Conservation (phyloP, 2,113 vertebrate species). For the Illadopsis cleaveri region DNA sequence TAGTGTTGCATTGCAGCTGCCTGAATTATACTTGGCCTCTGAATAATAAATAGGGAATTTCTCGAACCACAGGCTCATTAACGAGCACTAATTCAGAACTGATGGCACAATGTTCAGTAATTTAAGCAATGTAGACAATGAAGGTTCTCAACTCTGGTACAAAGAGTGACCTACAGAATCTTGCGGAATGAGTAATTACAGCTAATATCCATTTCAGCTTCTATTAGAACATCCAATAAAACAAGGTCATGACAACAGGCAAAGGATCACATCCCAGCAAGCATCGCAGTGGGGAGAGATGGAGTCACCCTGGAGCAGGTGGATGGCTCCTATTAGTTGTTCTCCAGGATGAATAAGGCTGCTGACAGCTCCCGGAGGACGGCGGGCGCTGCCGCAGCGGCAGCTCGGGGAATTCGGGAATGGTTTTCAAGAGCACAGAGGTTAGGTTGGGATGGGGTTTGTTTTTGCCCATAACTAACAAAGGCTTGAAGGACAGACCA, state of each 20-base stretch:
- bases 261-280: constrained; percentile 60
- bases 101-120: constrained; percentile 74
- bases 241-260: constrained; percentile 72
- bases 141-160: constrained; percentile 75
- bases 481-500: not conserved
- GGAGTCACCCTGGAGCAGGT: constrained; percentile 69
- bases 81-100: constrained; percentile 78
- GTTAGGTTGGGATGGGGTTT: not conserved
- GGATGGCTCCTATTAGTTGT: constrained; percentile 35
- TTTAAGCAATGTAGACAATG: constrained; percentile 75
- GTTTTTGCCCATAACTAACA: constrained; percentile 3
- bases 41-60: constrained; percentile 77
- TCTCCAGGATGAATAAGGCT: constrained; percentile 43
- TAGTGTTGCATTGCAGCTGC: constrained; percentile 59
- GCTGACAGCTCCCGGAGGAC: constrained; percentile 47
- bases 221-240: constrained; percentile 74
- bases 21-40: constrained; percentile 67
- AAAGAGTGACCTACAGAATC: constrained; percentile 73
- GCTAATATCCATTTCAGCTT: constrained; percentile 76
- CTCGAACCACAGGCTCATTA: constrained; percentile 75
- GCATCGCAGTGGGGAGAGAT: constrained; percentile 16
- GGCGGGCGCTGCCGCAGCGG: not conserved
- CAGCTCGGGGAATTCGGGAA: not conserved
- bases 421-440: not conserved
- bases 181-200: constrained; percentile 75